These are phyloP conservation scores for Heloderma charlesbogerti DNA, from an alignment of 2,113 vertebrate genomes.

Conservation along the genomic window DNA sequence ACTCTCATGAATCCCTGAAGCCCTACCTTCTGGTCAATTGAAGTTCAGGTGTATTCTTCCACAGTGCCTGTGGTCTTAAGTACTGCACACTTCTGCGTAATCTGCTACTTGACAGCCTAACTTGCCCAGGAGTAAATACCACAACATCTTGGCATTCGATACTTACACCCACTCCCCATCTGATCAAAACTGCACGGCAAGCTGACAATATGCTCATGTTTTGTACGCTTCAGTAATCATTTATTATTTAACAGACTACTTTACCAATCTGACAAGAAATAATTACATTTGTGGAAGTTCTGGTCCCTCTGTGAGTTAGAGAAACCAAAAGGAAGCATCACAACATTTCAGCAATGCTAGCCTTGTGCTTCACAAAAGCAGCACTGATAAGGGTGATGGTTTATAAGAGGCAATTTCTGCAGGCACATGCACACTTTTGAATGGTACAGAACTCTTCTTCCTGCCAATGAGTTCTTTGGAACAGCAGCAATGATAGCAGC, in stretches of 20 bases:
- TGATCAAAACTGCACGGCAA: constrained; percentile 59
- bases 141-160: constrained; percentile 23
- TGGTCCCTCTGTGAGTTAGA: constrained; percentile 53
- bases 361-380: background rate
- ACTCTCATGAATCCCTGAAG: background rate
- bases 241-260: constrained; percentile 58
- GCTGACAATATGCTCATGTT: constrained; percentile 32
- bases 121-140: constrained; percentile 52
- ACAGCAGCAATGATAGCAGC: background rate
- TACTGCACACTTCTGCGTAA: background rate
- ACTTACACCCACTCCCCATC: constrained; percentile 54
- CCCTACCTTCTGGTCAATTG: background rate
- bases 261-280: constrained; percentile 61
- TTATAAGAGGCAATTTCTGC: background rate
- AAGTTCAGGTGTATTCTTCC: background rate
- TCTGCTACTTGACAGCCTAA: constrained; percentile 29
- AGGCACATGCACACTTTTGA: background rate
- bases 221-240: constrained; percentile 26
- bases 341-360: background rate
- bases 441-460: background rate
- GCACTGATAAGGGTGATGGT: background rate
- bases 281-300: constrained; percentile 57
- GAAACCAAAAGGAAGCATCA: constrained; percentile 50
- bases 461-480: background rate
- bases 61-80: background rate